A percentile compares a stretch with the other conserved stretches of the same genome.
Evolutionary conservation across 2,797 vertebrate genomes (phyloP).

Genomic region (Sebastes diploproa): DNA sequence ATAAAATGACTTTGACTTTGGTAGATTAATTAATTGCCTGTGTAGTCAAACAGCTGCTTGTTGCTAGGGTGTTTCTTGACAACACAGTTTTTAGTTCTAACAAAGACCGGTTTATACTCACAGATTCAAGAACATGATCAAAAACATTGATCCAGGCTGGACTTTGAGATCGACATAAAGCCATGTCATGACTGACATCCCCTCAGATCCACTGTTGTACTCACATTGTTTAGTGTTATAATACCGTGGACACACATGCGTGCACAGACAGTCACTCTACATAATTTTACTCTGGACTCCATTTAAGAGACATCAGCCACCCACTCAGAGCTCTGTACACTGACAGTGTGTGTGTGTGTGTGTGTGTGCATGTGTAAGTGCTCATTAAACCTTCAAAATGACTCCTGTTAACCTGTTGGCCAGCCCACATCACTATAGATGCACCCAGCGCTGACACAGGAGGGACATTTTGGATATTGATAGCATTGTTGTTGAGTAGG

Average conservation of each 20-base stretch:
- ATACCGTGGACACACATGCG: neutral
- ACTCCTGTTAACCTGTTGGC: slow-evolving; percentile 26
- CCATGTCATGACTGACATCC: neutral
- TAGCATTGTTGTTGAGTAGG: neutral
- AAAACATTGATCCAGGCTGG: neutral
- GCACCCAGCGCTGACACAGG: neutral
- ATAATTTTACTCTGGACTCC: slow-evolving; percentile 6
- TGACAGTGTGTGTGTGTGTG: slow-evolving; percentile 13
- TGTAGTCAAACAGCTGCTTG: neutral
- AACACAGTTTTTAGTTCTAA: neutral
- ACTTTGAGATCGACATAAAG: neutral
- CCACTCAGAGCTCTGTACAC: slow-evolving; percentile 22
- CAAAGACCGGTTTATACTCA: neutral
- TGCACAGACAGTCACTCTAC: neutral
- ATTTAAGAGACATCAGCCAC: slow-evolving; percentile 32
- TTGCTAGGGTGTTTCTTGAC: neutral
- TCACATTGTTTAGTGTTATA: neutral
- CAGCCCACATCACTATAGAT: slow-evolving; percentile 7
- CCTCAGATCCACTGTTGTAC: neutral
- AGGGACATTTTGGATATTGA: neutral
- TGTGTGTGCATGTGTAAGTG: neutral
- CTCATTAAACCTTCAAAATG: slow-evolving; percentile 21
- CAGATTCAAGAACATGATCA: neutral
- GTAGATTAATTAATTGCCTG: neutral
- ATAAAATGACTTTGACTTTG: neutral